A percentile compares a stretch with the other conserved stretches of the same genome.
Evolutionary conservation across 1,140 invertebrate species (phyloP).

Genomic region (Zeugodacus cucurbitae): DNA sequence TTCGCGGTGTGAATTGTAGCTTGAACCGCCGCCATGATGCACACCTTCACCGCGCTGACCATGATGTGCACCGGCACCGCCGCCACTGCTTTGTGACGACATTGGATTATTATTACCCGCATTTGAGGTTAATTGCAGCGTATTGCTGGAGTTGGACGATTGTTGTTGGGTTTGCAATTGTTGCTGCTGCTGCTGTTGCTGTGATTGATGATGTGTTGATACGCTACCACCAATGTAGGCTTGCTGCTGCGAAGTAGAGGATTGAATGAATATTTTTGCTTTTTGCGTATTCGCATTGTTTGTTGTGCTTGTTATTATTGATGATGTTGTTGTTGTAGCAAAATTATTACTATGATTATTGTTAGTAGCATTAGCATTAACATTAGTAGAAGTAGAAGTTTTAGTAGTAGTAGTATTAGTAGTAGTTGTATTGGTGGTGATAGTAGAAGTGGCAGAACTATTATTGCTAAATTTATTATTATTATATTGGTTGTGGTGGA

Average conservation of each 20-base stretch:
- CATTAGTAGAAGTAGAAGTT: constrained; percentile 1
- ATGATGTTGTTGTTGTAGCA: constrained; percentile 43
- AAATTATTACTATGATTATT: constrained; percentile 43
- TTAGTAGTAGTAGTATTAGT: constrained; percentile 31
- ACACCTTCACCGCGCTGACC: constrained; percentile 43
- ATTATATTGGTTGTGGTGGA: constrained; percentile 37
- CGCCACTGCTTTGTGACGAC: constrained; percentile 11
- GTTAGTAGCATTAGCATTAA: constrained; percentile 36
- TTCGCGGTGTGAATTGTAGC: constrained; percentile 49
- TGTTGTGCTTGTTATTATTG: constrained; percentile 42
- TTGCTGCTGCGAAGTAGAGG: constrained; percentile 49
- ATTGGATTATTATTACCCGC: constrained; percentile 41
- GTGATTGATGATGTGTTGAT: constrained; percentile 48
- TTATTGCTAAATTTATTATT: constrained; percentile 39
- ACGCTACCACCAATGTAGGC: constrained; percentile 51
- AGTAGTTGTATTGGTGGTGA: constrained; percentile 37
- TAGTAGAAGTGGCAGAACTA: constrained; percentile 35
- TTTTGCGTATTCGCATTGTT: constrained; percentile 39
- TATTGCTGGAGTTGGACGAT: background rate
- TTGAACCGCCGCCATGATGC: constrained; percentile 51
- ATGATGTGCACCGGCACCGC: constrained; percentile 24
- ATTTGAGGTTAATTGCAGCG: constrained; percentile 37
- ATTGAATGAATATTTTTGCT: constrained; percentile 44
- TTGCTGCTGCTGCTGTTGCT: constrained; percentile 56
- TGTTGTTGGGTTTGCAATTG: constrained; percentile 50